These are phyloP conservation scores for Vulpes ferrilata DNA, from an alignment of 2,113 vertebrate genomes.

Conservation along the genomic window DNA sequence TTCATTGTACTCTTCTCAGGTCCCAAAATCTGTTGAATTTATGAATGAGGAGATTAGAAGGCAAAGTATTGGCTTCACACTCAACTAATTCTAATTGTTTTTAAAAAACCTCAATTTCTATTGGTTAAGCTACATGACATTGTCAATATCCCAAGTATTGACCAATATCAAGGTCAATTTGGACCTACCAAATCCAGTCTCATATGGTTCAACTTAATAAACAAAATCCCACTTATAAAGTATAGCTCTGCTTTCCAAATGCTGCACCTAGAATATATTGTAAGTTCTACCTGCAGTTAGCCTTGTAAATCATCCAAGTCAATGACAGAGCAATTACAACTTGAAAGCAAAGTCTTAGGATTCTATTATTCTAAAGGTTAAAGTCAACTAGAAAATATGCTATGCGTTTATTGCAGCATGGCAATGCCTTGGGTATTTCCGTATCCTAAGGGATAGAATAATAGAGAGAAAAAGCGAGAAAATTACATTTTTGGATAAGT, in stretches of 20 bases:
- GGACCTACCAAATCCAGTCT: background rate
- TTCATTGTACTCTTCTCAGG: background rate
- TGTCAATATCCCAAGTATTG: background rate
- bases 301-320: constrained; percentile 24
- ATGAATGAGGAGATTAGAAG: background rate
- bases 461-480: background rate
- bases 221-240: background rate
- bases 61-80: background rate
- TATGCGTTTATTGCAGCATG: background rate
- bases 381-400: background rate
- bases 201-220: background rate
- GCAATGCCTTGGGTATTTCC: background rate
- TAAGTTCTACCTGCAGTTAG: background rate
- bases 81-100: background rate
- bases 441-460: background rate
- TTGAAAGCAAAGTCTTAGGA: background rate
- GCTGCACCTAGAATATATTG: background rate
- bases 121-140: background rate
- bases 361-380: background rate
- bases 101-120: background rate
- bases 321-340: background rate
- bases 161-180: background rate
- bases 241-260: constrained; percentile 33
- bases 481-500: background rate
- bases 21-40: background rate